Evolutionary conservation across 2,888 invertebrate species (phyloP).

Genomic region (Protonemura montana): DNA sequence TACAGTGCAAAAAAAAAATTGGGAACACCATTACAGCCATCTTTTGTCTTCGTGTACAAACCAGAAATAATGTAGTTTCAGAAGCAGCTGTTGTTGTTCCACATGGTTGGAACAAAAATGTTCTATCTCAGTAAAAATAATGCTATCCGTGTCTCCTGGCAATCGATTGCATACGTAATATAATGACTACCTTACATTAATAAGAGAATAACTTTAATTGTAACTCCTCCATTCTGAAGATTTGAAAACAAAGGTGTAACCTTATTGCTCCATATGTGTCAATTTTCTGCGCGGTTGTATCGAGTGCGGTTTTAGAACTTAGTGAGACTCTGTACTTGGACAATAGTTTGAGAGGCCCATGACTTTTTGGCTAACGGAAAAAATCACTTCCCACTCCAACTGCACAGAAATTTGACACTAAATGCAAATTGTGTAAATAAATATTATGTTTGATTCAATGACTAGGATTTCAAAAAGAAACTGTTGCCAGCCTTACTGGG

Average conservation of each 20-base stretch:
- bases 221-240: slow-evolving; percentile 4
- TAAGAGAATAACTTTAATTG: slow-evolving; percentile 3
- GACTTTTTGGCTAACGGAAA: neutral
- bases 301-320: too few relatives aligned
- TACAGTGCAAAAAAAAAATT: slow-evolving; percentile 17
- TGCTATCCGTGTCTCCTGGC: neutral
- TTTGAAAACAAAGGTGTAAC: neutral
- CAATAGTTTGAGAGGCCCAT: too few relatives aligned
- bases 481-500: neutral
- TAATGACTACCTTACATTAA: slow-evolving; percentile 7
- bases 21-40: slow-evolving; percentile 1
- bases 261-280: neutral
- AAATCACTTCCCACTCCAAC: neutral
- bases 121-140: neutral
- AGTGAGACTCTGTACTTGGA: too few relatives aligned
- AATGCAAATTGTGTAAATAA: neutral
- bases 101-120: neutral
- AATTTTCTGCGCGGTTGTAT: neutral
- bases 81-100: neutral
- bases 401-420: neutral
- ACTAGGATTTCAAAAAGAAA: neutral
- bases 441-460: neutral
- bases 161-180: neutral
- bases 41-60: slow-evolving; percentile 31
- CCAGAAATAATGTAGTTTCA: slow-evolving; percentile 15